Base-by-base conservation (phyloP, 2,888 invertebrate species). In the Drosophila koepferae region DNA sequence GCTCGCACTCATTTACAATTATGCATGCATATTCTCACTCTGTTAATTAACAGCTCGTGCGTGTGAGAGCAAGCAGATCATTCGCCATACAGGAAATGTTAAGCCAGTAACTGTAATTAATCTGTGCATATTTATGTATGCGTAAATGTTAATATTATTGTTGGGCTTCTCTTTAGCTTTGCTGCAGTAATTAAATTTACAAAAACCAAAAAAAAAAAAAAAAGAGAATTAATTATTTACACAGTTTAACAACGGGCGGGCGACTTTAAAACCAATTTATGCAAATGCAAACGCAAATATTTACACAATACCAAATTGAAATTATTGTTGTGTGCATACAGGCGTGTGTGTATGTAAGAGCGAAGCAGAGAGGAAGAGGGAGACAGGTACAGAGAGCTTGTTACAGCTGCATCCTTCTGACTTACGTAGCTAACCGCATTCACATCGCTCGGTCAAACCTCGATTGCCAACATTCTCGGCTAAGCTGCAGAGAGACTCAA, bases 251-350 rank as follows among this genome's bases (percentile, higher is more conserved):
- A 61, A 49, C 40, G 70, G 48, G 51, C 54, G 67, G 69, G 63
- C 65, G 72, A 79, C 63, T 69, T 72, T 55, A 73, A 83, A 89
- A 81, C 70, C 89, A 85, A 89, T 89, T 86, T 83, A 74, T 81
- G 79, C 72, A 83, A 74, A 81, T 83, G 77, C 72, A 72, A 60
- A 67, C 41, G 70, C 55, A 77, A 77, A 77, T 77, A 89, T 85
- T 85, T 89, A 72, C 80, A 65, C 79, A 79, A 73, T 72, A 63
- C 74, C 72, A 76, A 86, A 86, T 74, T 73, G 81, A 81, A 89
- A 89, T 81, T 69, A 74, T 81, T 86, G 60, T 66, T 41, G 43
- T 49, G 12, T 16, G 20, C 40, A 16, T 41, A n/a, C 10, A 46
- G 4, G 9, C 14, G 7, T 38, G 53, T 48, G 31, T 18, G 49